Evolutionary conservation across 2,113 vertebrate species (phyloP).

Genomic region (Acrocephalus kingi): DNA sequence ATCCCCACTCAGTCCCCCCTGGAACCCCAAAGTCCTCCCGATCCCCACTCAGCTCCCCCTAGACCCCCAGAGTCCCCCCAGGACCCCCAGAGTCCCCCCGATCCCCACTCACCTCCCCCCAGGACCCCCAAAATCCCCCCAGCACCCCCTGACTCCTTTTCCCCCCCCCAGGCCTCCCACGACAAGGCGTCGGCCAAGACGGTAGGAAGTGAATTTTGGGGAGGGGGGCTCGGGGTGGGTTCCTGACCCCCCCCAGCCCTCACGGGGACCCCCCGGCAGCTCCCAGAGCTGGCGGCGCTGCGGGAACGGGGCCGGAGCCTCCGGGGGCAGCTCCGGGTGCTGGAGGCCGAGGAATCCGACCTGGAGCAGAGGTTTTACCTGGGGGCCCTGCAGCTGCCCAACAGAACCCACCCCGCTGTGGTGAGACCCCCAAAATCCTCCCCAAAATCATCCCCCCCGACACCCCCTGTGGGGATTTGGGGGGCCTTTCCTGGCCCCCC

Average conservation of each 20-base stretch:
- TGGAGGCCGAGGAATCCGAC: slow-evolving; percentile 69
- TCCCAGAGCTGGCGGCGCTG: slow-evolving; percentile 71
- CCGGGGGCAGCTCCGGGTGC: slow-evolving; percentile 70
- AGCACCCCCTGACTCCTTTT: background rate
- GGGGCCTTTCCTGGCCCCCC: no score
- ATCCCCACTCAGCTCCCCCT: no score
- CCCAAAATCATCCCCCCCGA: background rate
- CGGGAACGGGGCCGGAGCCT: slow-evolving; percentile 77
- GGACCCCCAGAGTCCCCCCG: no score
- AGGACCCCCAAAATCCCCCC: no score
- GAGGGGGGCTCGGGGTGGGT: no score
- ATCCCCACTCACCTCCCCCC: background rate
- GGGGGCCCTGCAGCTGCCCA: slow-evolving; percentile 83
- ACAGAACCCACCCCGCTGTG: slow-evolving; percentile 54
- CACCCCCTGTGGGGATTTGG: no score
- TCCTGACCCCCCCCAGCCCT: background rate
- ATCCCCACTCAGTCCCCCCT: no score
- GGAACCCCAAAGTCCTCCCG: no score
- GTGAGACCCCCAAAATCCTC: background rate
- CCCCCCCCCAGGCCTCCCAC: background rate
- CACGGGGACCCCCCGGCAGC: background rate
- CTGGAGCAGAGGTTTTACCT: slow-evolving; percentile 82
- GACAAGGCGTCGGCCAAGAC: background rate
- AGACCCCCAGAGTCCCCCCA: no score
- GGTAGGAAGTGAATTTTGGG: background rate